phyloP scores from a whole-genome alignment of 2,888 invertebrate species.

The Eudasyphora cyanicolor region DNA sequence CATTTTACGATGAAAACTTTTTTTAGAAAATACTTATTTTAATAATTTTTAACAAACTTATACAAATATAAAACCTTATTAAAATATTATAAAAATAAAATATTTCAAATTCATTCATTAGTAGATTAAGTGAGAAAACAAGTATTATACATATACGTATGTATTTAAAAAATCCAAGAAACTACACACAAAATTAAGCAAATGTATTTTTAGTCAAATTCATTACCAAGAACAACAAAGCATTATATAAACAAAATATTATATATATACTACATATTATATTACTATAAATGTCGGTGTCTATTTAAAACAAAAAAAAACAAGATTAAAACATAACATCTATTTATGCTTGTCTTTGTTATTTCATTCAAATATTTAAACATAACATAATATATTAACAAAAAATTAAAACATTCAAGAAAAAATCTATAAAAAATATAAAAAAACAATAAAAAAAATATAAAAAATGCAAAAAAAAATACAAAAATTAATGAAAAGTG shows the following conservation, averaged over 20 bases:
- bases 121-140: constrained; percentile 29
- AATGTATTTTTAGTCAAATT: constrained; percentile 57
- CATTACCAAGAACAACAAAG: constrained; percentile 8
- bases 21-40: neutral
- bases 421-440: constrained; percentile 10
- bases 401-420: neutral
- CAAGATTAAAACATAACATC: constrained; percentile 20
- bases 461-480: constrained; percentile 25
- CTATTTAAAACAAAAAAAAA: constrained; percentile 48
- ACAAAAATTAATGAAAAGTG: constrained; percentile 16
- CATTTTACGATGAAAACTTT: constrained; percentile 53
- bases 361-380: constrained; percentile 29
- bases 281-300: constrained; percentile 53
- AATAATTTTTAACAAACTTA: neutral
- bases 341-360: constrained; percentile 17
- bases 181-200: constrained; percentile 49
- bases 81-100: constrained; percentile 8
- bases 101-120: constrained; percentile 25
- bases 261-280: constrained; percentile 11
- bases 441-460: constrained; percentile 33
- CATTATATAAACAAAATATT: constrained; percentile 16
- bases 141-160: neutral
- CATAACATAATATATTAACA: constrained; percentile 2
- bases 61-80: neutral
- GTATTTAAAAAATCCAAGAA: neutral